Evolutionary conservation across 2,888 invertebrate species (phyloP).

Genomic region (Epistrophella euchroma): DNA sequence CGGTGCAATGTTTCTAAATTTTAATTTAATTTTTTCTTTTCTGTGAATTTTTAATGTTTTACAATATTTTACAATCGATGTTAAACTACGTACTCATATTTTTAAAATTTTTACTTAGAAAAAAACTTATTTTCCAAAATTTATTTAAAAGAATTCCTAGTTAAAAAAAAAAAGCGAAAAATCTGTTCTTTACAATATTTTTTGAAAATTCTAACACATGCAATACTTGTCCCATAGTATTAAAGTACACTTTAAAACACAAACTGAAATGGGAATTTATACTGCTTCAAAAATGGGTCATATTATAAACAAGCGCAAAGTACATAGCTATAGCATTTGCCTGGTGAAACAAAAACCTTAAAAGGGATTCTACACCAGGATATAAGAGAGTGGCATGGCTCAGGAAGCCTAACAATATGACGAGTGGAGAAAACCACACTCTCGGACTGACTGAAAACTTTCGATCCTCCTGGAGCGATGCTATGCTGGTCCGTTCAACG

Average conservation of each 20-base stretch:
- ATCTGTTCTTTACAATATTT: too few species aligned
- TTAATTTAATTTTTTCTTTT: too few species aligned
- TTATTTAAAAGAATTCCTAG: too few species aligned
- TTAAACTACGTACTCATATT: too few species aligned
- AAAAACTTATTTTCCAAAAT: too few species aligned
- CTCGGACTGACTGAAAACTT: slow-evolving; percentile 6
- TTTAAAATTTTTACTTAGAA: too few species aligned
- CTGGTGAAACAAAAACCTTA: neutral
- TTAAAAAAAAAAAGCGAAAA: too few species aligned
- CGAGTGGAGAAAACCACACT: slow-evolving; percentile 47
- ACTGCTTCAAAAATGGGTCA: neutral
- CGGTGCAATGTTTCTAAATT: too few species aligned
- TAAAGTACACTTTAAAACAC: neutral
- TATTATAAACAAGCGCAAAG: too few species aligned
- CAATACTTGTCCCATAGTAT: neutral
- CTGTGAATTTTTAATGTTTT: too few species aligned
- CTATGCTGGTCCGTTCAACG: neutral
- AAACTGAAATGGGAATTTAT: neutral
- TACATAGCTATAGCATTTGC: neutral
- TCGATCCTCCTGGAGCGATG: slow-evolving; percentile 11
- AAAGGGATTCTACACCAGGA: neutral
- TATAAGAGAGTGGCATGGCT: neutral
- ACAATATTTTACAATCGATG: too few species aligned
- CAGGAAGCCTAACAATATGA: slow-evolving; percentile 21
- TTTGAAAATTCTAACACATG: neutral